Base-by-base conservation (phyloP, 1,140 invertebrate species). In the Marisa cornuarietis region DNA sequence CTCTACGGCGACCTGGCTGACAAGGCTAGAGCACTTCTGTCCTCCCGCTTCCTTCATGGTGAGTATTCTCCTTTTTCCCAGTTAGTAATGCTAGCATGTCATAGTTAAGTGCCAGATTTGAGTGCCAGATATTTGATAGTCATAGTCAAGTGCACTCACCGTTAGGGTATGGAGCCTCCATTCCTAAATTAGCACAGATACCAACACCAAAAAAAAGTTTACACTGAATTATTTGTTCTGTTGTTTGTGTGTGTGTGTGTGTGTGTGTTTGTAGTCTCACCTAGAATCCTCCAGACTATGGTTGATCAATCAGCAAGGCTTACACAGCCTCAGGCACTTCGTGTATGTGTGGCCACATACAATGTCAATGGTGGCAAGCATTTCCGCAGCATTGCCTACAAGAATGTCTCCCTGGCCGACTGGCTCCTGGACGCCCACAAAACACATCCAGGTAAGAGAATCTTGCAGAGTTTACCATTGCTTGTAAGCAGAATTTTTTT, bases 301-400 rank as follows among this genome's bases (percentile, higher is more conserved):
- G 90, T 93, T 54, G 83, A 95, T 83, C 92, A 96, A 51, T 95
- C 95, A 84, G 93, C 93, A 80, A 97, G 99, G 87, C 99, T 96
- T 87, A 95, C 96, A 0, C 92, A 93, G 73, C 92, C 94, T 0
- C 92, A 93, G 62, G 93, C 93, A 81, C 91, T 98, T 2, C 92
- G 95, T 61, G 93, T 99, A 8, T 95, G 95, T 76, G 94, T 98
- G 72, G 98, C 96, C 18, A 99, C 99, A 4, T 99, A 99, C 91
- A 99, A 99, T 92, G 98, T 99, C 0, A 99, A 99, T 92, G 99
- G 99, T 61, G 98, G 98, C 42, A 99, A 99, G 91, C 97, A 99
- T 92, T 99, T 99, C 87, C 94, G 97, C 82, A 99, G 97, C 91
- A 94, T 99, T 71, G 97, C 96, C 20, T 99, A 98, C 88, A 98